Evolutionary conservation across 2,888 invertebrate species (phyloP).

Genomic region (Deilephila porcellus): DNA sequence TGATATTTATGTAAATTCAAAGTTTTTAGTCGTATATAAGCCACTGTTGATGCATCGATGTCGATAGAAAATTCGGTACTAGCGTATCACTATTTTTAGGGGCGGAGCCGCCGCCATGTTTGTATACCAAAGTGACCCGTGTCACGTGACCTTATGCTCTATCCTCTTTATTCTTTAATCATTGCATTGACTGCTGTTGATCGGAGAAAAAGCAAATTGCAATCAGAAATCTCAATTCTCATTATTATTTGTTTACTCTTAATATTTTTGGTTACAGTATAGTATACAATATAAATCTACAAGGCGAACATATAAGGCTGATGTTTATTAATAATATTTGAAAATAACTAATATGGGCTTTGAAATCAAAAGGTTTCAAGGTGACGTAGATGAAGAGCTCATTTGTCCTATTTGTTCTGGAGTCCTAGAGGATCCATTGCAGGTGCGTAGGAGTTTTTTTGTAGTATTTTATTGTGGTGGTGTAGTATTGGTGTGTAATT

Average conservation of each 20-base stretch:
- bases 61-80: too few relatives aligned
- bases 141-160: too few relatives aligned
- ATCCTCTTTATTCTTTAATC: too few relatives aligned
- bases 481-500: slow-evolving; percentile 28
- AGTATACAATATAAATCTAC: background rate
- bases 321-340: slow-evolving; percentile 56
- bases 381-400: slow-evolving; percentile 98
- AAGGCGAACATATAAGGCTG: slow-evolving; percentile 17
- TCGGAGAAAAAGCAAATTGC: slow-evolving; percentile 38
- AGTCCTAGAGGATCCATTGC: slow-evolving; percentile 97
- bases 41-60: too few relatives aligned
- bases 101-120: too few relatives aligned
- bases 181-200: background rate
- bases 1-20: too few relatives aligned
- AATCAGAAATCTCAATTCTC: slow-evolving; percentile 38
- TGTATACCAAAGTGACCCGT: too few relatives aligned
- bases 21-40: too few relatives aligned
- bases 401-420: slow-evolving; percentile 98
- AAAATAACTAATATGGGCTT: slow-evolving; percentile 91
- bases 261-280: slow-evolving; percentile 50
- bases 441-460: slow-evolving; percentile 84
- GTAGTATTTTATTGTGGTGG: slow-evolving; percentile 31
- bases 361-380: slow-evolving; percentile 96
- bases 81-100: too few relatives aligned
- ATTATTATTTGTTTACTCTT: slow-evolving; percentile 55